Evolutionary conservation across 2,797 vertebrate species (phyloP), one percentile per base, ranked within the genome.

Genomic region (Gallinago nigripennis): DNA sequence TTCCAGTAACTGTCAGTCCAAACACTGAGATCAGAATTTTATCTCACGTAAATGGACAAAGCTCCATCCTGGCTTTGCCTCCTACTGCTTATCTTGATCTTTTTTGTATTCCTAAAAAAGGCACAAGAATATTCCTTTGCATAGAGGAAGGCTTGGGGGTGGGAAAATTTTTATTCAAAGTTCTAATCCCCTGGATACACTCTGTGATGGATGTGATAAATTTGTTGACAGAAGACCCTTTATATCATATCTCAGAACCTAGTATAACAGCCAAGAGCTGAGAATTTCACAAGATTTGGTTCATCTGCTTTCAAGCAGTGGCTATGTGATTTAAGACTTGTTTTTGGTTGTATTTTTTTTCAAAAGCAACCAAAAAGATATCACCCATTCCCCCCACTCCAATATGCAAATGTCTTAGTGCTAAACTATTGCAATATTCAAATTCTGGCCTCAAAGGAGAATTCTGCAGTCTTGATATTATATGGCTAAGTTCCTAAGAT

Each of bases 221-320:
- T 77, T 77, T 85, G 87, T 71, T 94, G 91, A 87, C 92, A 96
- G 82, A 94, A 85, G 60, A 91, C 72, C 48, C 31, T 92, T 65
- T 83, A 24, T 63, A 85, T 92, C 68, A 86, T 89, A 35, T 82
- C 69, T 78, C 64, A 89, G 60, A 80, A 73, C n/a, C 30, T 90
- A 91, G 66, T 73, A 85, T 31, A 87, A 73, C 81, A 91, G 87
- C 65, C 89, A 91, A 90, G 71, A 94, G 17, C n/a, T 79, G 83
- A 94, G 39, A 96, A 76, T 82, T 92, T 92, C 87, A 80, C 75
- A 92, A 41, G 89, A 80, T 89, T 92, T 66, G 30, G 64, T 92
- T 96, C 89, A 91, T 93, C 79, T 94, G 68, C 68, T 94, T 94
- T 95, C 69, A 92, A 86, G 75, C 35, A 82, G 70, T 54, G n/a